A percentile compares a stretch with the other conserved stretches of the same genome.
phyloP scores from a whole-genome alignment of 2,888 invertebrate genomes.

The Eurytoma californica region DNA sequence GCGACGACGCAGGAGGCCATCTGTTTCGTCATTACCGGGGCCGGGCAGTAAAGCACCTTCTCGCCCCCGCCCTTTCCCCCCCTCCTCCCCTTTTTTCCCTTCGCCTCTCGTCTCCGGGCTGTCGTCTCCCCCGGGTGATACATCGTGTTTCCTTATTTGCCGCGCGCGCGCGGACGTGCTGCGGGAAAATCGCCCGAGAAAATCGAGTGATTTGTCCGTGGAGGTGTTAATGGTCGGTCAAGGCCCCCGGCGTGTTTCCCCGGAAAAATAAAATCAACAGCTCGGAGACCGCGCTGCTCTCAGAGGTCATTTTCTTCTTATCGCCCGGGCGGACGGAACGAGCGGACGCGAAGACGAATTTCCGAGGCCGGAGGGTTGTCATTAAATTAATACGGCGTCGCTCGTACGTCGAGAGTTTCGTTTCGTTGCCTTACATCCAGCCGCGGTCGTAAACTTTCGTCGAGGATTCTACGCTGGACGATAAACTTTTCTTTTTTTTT shows the following conservation, averaged over 20 bases:
- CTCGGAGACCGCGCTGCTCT: conserved; percentile 50
- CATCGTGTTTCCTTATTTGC: conserved; percentile 75
- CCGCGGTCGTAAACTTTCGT: too few species aligned
- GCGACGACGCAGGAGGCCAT: conserved; percentile 68
- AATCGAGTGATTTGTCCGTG: conserved; percentile 75
- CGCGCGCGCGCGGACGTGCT: conserved; percentile 66
- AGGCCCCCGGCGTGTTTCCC: conserved; percentile 24
- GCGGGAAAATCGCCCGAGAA: conserved; percentile 73
- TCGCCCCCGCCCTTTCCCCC: conserved; percentile 58
- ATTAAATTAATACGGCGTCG: conserved; percentile 40
- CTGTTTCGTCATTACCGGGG: conserved; percentile 74
- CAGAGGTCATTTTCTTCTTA: conserved; percentile 57
- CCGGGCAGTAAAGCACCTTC: conserved; percentile 72
- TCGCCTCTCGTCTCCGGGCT: conserved; percentile 54
- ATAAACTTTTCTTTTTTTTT: too few species aligned
- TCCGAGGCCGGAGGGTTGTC: conserved; percentile 4
- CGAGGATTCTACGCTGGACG: too few species aligned
- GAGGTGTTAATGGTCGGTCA: conserved; percentile 72
- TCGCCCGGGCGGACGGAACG: conserved; percentile 50
- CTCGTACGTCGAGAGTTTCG: too few species aligned
- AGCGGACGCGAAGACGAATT: conserved; percentile 40
- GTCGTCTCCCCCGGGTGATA: conserved; percentile 74
- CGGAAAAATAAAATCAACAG: conserved; percentile 57
- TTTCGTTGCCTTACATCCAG: too few species aligned
- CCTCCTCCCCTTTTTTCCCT: conserved; percentile 52